Percentiles rank a stretch among this genome's conserved stretches.
These are phyloP conservation scores for Caenorhabditis tropicalis DNA, from an alignment of 1,140 invertebrate genomes.

Conservation along the genomic window DNA sequence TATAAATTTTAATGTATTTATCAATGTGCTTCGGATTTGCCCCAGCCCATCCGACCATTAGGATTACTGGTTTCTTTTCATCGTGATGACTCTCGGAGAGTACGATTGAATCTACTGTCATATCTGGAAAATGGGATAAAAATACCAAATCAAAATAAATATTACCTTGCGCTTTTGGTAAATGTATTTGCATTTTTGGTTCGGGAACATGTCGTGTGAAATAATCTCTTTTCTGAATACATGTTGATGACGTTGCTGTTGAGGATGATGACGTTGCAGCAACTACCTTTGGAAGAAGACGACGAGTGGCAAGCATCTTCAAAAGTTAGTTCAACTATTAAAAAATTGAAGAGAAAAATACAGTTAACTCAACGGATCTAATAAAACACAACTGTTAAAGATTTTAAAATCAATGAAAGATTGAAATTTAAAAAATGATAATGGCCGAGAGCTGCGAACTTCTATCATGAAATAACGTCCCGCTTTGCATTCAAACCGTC, in stretches of 20 bases:
- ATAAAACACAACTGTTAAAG: too few species aligned
- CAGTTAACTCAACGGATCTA: too few species aligned
- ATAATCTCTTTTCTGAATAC: constrained; percentile 30
- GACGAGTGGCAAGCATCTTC: not conserved
- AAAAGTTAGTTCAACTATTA: not conserved
- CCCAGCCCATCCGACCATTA: constrained; percentile 52
- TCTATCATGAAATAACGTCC: not conserved
- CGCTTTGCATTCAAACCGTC: not conserved
- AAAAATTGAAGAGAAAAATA: too few species aligned
- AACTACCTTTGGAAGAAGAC: not conserved
- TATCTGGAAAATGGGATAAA: not conserved
- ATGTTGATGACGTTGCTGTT: not conserved
- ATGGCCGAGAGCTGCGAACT: too few species aligned
- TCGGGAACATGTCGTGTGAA: constrained; percentile 1
- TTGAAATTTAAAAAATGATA: too few species aligned
- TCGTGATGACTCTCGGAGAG: constrained; percentile 25
- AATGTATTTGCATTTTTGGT: constrained; percentile 24
- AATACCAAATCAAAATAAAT: too few species aligned
- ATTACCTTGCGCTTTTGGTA: not conserved
- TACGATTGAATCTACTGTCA: not conserved
- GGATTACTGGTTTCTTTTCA: constrained; percentile 45
- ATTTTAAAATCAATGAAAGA: too few species aligned
- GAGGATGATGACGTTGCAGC: not conserved
- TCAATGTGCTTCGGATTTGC: constrained; percentile 45
- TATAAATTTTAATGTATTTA: constrained; percentile 46